Conservation (phyloP, 1,140 invertebrate species). For the Oppia nitens region DNA sequence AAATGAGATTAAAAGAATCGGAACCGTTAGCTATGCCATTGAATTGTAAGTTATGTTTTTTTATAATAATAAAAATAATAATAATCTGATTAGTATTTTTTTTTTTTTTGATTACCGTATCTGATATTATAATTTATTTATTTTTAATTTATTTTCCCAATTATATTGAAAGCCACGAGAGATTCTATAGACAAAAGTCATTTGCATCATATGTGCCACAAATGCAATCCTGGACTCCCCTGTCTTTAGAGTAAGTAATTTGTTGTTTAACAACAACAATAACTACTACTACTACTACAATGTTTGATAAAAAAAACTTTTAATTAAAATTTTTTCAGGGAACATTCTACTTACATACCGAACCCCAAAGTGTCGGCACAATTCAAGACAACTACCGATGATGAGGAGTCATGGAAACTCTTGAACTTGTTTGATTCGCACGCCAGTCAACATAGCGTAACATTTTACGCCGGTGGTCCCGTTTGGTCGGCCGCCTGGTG, state of each 20-base stretch:
- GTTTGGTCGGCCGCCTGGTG: constrained; percentile 40
- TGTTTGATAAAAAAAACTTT: too few species aligned
- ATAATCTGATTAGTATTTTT: background rate
- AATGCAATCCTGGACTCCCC: background rate
- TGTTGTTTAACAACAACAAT: too few species aligned
- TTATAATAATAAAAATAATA: background rate
- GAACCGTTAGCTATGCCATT: background rate
- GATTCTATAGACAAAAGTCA: background rate
- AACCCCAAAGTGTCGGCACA: background rate
- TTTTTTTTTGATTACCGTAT: too few species aligned
- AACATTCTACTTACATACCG: background rate
- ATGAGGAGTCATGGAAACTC: background rate
- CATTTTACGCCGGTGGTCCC: constrained; percentile 43
- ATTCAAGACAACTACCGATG: background rate
- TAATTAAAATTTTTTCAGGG: background rate
- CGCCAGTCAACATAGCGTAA: constrained; percentile 15
- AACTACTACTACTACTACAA: too few species aligned
- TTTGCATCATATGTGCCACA: background rate
- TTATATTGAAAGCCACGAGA: background rate
- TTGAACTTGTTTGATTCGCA: background rate
- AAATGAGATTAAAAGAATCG: background rate
- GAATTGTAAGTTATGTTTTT: background rate
- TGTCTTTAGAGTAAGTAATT: background rate
- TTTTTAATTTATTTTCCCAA: too few species aligned
- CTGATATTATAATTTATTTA: too few species aligned